Percentiles rank a stretch among this genome's conserved stretches.
phyloP scores from a whole-genome alignment of 1,140 invertebrate species.

The Chironomus striatipennis region DNA sequence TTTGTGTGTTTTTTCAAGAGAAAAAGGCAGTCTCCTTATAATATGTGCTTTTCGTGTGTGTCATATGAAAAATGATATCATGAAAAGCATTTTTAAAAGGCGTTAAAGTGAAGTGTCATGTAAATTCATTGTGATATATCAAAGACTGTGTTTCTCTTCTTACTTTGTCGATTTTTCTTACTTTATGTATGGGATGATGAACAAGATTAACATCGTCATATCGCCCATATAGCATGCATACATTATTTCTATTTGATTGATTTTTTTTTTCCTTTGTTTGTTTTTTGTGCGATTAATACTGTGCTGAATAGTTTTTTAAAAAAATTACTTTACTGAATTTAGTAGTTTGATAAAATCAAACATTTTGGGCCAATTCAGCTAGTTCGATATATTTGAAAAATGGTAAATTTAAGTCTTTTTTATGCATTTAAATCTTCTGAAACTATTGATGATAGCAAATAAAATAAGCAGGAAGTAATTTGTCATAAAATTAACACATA shows the following conservation, averaged over 20 bases:
- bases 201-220: background rate
- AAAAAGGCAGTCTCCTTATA: background rate
- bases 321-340: no score
- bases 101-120: constrained; percentile 22
- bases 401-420: no score
- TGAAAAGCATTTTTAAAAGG: background rate
- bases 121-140: constrained; percentile 20
- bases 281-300: no score
- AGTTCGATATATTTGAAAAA: no score
- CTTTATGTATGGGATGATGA: background rate
- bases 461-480: no score
- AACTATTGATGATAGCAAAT: no score
- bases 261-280: background rate
- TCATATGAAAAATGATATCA: constrained; percentile 14
- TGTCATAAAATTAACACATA: no score
- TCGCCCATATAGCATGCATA: background rate
- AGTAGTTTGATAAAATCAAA: no score
- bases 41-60: background rate
- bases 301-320: no score
- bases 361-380: no score
- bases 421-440: no score
- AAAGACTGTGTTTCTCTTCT: background rate
- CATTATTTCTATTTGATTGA: background rate
- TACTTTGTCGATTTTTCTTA: background rate
- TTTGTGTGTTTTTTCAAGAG: no score